Conservation (phyloP, 2,113 vertebrate genomes). For the Oxyura jamaicensis region DNA sequence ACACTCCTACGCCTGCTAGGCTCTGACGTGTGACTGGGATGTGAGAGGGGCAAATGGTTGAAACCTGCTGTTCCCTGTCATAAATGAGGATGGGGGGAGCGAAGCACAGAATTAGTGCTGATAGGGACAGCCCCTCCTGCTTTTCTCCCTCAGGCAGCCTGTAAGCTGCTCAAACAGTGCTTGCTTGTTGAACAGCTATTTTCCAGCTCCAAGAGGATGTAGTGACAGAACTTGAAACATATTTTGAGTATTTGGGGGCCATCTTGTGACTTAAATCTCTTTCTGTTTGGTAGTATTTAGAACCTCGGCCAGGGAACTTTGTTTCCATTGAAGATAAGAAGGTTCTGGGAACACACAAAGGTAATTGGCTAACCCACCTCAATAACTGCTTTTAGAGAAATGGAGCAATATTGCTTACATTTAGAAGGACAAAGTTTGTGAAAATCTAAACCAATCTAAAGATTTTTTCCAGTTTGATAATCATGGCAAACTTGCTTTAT, state of each 20-base stretch:
- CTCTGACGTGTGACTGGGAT: neutral
- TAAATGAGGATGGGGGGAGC: neutral
- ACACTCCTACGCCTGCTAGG: neutral
- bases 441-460: neutral
- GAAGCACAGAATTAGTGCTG: neutral
- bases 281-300: conserved; percentile 85
- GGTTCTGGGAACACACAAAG: conserved; percentile 89
- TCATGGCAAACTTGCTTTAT: neutral
- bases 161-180: neutral
- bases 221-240: neutral
- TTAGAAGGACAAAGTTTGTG: neutral
- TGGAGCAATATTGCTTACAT: neutral
- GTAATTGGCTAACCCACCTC: conserved; percentile 59
- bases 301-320: conserved; percentile 89
- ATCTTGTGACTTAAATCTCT: neutral
- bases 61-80: neutral
- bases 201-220: neutral
- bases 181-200: neutral
- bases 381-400: neutral
- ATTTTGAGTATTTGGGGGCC: neutral
- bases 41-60: neutral
- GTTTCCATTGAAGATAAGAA: conserved; percentile 90
- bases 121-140: neutral
- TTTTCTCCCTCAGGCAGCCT: neutral
- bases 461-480: neutral